Conservation (phyloP, 2,888 invertebrate genomes). For the Oxytorus armatus region DNA sequence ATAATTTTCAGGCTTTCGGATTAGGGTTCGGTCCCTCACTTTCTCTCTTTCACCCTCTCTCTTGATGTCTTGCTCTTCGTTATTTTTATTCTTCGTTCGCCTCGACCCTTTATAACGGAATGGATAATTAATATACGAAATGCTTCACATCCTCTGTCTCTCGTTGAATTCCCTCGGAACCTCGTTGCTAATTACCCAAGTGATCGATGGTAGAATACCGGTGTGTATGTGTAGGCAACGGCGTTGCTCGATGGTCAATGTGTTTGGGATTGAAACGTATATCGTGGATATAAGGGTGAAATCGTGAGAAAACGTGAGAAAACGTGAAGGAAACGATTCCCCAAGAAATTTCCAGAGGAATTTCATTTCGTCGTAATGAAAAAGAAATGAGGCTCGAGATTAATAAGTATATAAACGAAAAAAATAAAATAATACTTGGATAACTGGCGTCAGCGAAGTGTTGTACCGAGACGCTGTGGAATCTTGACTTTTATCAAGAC, state of each 20-base stretch:
- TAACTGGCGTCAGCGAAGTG: neutral
- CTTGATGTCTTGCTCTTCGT: neutral
- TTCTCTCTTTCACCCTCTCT: constrained; percentile 21
- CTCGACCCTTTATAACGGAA: too few species aligned
- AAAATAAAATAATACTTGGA: constrained; percentile 19
- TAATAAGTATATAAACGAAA: neutral
- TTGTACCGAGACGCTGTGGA: neutral
- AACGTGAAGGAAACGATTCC: neutral
- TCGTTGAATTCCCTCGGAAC: constrained; percentile 28
- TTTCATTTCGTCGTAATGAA: constrained; percentile 33
- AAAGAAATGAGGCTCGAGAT: constrained; percentile 17
- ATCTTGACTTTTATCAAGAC: neutral
- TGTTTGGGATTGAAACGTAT: constrained; percentile 3
- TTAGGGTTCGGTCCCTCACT: neutral
- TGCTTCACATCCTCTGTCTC: neutral
- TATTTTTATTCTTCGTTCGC: neutral
- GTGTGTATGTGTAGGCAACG: too few species aligned
- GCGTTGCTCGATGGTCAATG: neutral
- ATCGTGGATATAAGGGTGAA: neutral
- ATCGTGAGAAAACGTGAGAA: constrained; percentile 9
- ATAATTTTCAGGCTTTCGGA: neutral
- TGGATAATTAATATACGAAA: neutral
- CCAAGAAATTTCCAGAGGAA: constrained; percentile 4
- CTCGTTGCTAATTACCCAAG: constrained; percentile 42
- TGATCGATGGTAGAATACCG: constrained; percentile 43